Percentiles rank a stretch among this genome's conserved stretches.
These are phyloP conservation scores for Thamnophis sirtalis DNA, from an alignment of 2,113 vertebrate species.

Conservation along the genomic window DNA sequence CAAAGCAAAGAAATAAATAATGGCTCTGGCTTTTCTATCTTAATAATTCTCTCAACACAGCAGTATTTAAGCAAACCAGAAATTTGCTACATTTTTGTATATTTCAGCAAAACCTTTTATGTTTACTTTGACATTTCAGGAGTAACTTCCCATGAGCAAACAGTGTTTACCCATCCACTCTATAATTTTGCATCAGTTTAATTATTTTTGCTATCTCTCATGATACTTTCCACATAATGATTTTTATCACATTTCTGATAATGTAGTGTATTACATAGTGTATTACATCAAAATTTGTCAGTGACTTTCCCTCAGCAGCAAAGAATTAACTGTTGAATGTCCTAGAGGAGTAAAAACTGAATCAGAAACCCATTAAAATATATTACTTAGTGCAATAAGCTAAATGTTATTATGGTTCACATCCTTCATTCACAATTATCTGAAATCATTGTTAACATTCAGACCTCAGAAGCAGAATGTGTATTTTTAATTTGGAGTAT, in stretches of 20 bases:
- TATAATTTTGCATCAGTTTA: neutral
- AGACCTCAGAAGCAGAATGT: neutral
- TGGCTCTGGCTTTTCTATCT: constrained; percentile 29
- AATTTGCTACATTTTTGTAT: constrained; percentile 11
- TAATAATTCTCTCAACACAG: neutral
- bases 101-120: neutral
- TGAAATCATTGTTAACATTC: neutral
- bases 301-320: neutral
- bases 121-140: neutral
- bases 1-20: constrained; percentile 52
- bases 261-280: neutral
- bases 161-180: neutral
- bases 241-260: neutral
- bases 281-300: neutral
- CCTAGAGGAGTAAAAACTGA: neutral
- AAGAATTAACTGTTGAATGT: neutral
- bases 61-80: neutral
- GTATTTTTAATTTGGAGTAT: neutral
- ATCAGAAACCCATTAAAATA: neutral
- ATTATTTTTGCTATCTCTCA: neutral
- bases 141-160: neutral
- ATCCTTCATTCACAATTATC: neutral
- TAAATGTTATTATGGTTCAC: neutral
- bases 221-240: neutral
- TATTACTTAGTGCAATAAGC: neutral